Percentiles rank a stretch among this genome's conserved stretches.
phyloP scores from a whole-genome alignment of 2,797 vertebrate genomes.

The Sus cebifrons region DNA sequence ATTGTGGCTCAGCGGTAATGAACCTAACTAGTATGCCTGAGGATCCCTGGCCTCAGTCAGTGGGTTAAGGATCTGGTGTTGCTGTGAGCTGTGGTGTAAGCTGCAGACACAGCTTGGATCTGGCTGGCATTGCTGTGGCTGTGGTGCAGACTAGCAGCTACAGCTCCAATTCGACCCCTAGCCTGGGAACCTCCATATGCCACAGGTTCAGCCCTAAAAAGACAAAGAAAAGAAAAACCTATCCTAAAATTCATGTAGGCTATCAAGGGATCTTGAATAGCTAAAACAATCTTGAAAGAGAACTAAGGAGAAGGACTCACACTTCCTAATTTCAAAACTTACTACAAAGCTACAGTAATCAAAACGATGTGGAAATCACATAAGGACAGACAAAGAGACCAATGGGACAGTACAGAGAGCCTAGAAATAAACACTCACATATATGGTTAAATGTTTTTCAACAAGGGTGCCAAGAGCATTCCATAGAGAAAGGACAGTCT shows the following conservation, averaged over 20 bases:
- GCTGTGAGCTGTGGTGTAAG: too few species aligned
- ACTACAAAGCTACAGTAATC: neutral
- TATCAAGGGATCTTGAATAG: neutral
- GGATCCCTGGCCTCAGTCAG: too few species aligned
- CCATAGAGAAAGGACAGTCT: neutral
- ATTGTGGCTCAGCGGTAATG: too few species aligned
- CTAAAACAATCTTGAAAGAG: conserved; percentile 13
- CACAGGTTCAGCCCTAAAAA: too few species aligned
- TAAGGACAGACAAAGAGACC: neutral
- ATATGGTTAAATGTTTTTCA: neutral
- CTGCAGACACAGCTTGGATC: too few species aligned
- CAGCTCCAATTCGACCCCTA: too few species aligned
- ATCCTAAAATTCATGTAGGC: neutral
- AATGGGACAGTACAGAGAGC: neutral
- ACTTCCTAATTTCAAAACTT: conserved; percentile 6
- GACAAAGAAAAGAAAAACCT: neutral
- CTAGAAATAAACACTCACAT: neutral
- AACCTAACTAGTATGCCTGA: too few species aligned
- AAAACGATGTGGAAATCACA: neutral
- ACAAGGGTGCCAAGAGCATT: neutral
- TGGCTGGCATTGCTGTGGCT: too few species aligned
- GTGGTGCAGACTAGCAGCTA: too few species aligned
- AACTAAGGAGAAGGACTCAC: neutral
- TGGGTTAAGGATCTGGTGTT: too few species aligned
- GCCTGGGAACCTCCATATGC: too few species aligned